Evolutionary conservation across 23 tunicate species (phyloP), one percentile per base, ranked within the genome.

Genomic region (Aplidium turbinatum): DNA sequence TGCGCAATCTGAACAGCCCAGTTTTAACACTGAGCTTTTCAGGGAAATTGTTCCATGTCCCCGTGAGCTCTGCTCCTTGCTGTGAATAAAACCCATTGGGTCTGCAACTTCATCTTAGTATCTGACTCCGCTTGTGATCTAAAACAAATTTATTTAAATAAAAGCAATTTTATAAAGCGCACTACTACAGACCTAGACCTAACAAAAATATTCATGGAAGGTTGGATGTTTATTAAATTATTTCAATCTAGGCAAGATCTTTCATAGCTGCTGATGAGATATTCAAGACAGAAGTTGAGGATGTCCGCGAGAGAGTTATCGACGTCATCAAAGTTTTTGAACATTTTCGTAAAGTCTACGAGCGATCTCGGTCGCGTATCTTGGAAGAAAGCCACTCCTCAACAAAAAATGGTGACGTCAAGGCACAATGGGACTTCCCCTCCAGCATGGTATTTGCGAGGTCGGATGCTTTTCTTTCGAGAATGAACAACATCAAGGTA

Each of bases 281-380:
- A 0, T 89, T 89, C 73, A 89, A 89, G 63, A 35, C 60, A 18
- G 96, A 89, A 23, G 64, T 83, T 0, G 96, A 89, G 63, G 96
- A 89, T 11, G 73, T 77, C 31, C 89, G 78, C 16, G 96, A 83
- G 30, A 58, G 89, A 56, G 29, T 89, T 3, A 54, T 68, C n/a
- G 70, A 67, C 32, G 87, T 81, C 39, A 80, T 82, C 55, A 61
- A 89, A 42, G 75, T 83, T 26, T 83, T 89, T 36, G 9, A 33
- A 4, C 77, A 77, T 62, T 89, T 89, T 45, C 89, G 89, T 6
- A 29, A 58, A 21, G 33, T 78, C 13, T 89, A 84, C 60, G 78
- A 77, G 9, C 80, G 75, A n/a, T 68, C 89, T 35, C 76, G 81
- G 29, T 56, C 31, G n/a, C 69, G 63, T 46, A 82, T 70, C 18